These are phyloP conservation scores for Paradisaea rubra DNA, from an alignment of 2,113 vertebrate species.

Conservation along the genomic window DNA sequence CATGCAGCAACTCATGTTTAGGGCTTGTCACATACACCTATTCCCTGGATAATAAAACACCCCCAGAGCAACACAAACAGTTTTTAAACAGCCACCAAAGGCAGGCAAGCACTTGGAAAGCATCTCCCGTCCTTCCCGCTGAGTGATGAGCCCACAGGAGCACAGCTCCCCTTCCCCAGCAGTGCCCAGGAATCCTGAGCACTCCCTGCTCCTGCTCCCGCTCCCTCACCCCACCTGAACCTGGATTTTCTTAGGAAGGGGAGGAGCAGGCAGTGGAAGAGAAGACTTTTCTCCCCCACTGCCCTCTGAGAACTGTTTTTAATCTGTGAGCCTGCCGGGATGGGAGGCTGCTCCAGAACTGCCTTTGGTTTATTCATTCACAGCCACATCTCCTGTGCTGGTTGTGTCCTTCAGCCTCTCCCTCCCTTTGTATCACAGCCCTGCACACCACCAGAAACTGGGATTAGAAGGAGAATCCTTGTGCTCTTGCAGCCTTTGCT, in stretches of 20 bases:
- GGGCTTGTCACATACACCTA: neutral
- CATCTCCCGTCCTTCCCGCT: neutral
- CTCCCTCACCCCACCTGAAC: neutral
- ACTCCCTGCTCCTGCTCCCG: neutral
- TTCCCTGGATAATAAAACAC: neutral
- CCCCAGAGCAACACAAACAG: neutral
- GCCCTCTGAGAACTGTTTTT: neutral
- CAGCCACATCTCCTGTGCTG: neutral
- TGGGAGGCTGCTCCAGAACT: neutral
- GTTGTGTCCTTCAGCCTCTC: neutral
- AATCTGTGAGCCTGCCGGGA: neutral
- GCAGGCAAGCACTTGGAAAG: neutral
- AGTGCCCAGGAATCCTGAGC: neutral
- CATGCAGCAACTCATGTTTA: neutral
- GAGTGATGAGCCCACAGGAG: neutral
- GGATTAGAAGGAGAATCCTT: neutral
- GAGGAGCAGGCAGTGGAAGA: accelerated
- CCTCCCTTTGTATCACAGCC: neutral
- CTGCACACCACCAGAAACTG: neutral
- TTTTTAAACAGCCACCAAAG: neutral
- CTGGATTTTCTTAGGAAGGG: accelerated
- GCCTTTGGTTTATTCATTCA: neutral
- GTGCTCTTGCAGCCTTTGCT: neutral
- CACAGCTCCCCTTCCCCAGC: neutral
- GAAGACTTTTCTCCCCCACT: accelerated